These are phyloP conservation scores for Euwallacea similis DNA, from an alignment of 1,140 invertebrate species.

Conservation along the genomic window DNA sequence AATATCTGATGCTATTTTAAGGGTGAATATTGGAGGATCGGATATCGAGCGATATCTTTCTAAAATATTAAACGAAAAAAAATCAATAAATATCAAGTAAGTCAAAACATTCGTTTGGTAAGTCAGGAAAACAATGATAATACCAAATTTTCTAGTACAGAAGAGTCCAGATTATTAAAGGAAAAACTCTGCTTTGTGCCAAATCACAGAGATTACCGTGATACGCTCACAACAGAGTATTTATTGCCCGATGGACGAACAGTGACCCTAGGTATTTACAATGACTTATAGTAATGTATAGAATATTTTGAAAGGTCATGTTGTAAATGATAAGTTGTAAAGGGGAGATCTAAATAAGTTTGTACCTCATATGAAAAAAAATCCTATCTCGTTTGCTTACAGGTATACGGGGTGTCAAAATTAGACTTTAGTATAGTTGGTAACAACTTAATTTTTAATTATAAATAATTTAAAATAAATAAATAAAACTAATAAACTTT, in stretches of 20 bases:
- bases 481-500: no score
- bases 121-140: not conserved
- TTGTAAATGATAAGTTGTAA: no score
- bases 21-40: conserved; percentile 31
- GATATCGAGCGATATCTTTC: conserved; percentile 29
- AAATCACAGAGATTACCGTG: not conserved
- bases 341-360: no score
- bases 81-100: not conserved
- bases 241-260: conserved; percentile 32
- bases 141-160: conserved; percentile 13
- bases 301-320: no score
- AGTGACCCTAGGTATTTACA: conserved; percentile 21
- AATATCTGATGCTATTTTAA: conserved; percentile 33
- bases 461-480: no score
- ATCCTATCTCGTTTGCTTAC: not conserved
- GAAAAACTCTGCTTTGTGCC: conserved; percentile 37
- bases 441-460: no score
- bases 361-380: not conserved
- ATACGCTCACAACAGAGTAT: conserved; percentile 22
- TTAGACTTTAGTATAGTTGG: no score
- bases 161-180: conserved; percentile 33
- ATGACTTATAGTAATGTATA: no score
- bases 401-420: no score
- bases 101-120: not conserved
- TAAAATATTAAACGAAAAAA: conserved; percentile 20